Evolutionary conservation across 1,140 invertebrate species (phyloP).

Genomic region (Coenobita brevimanus): DNA sequence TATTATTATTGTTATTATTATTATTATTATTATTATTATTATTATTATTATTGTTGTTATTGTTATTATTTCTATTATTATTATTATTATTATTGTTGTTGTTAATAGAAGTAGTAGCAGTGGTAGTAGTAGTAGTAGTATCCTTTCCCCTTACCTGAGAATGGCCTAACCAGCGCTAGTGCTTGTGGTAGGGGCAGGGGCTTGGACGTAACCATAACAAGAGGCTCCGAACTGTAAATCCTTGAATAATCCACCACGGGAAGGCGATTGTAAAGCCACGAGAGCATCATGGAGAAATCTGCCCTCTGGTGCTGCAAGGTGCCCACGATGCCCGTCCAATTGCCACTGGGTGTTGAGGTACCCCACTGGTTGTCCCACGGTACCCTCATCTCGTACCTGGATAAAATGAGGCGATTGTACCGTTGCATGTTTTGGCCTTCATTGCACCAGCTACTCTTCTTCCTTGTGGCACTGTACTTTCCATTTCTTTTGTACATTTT

Average conservation of each 20-base stretch:
- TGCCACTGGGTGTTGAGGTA: slow-evolving; percentile 22
- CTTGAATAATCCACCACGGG: slow-evolving; percentile 45
- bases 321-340: slow-evolving; percentile 57
- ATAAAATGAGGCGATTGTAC: too few relatives aligned
- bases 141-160: slow-evolving; percentile 7
- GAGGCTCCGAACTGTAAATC: slow-evolving; percentile 52
- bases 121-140: too few relatives aligned
- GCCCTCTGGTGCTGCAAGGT: slow-evolving; percentile 52
- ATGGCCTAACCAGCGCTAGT: slow-evolving; percentile 47
- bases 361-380: slow-evolving; percentile 61
- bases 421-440: too few relatives aligned
- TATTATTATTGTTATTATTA: too few relatives aligned
- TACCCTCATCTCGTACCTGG: slow-evolving; percentile 38
- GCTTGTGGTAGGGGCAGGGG: slow-evolving; percentile 32
- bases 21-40: too few relatives aligned
- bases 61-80: too few relatives aligned
- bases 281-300: slow-evolving; percentile 60
- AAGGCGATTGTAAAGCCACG: slow-evolving; percentile 37
- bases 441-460: too few relatives aligned
- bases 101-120: too few relatives aligned
- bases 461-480: too few relatives aligned
- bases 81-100: too few relatives aligned
- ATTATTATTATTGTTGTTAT: too few relatives aligned
- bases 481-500: too few relatives aligned
- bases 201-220: slow-evolving; percentile 54